phyloP scores from a whole-genome alignment of 2,797 vertebrate species.

The Lagodon rhomboides region DNA sequence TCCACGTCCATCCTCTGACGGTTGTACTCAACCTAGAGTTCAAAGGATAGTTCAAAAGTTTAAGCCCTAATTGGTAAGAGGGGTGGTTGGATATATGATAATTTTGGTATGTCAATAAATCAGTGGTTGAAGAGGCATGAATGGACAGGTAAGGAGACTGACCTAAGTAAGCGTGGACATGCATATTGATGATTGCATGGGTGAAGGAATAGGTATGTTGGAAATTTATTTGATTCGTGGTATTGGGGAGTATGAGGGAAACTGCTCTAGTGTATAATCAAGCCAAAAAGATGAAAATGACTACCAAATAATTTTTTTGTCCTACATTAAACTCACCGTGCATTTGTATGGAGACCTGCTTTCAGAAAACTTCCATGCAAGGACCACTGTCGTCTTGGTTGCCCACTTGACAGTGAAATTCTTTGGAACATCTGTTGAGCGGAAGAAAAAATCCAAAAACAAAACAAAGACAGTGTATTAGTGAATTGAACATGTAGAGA shows the following conservation, averaged over 20 bases:
- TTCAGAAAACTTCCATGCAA: constrained; percentile 96
- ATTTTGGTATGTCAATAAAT: not conserved
- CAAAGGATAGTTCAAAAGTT: constrained; percentile 3
- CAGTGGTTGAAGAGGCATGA: not conserved
- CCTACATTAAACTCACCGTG: constrained; percentile 85
- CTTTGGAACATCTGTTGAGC: constrained; percentile 93
- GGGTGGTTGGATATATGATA: not conserved
- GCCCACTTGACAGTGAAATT: constrained; percentile 99
- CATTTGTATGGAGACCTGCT: constrained; percentile 87
- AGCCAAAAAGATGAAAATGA: not conserved
- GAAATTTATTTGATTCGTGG: not conserved
- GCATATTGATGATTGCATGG: not conserved
- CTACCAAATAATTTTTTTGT: not conserved
- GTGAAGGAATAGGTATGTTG: not conserved
- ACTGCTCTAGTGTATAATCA: not conserved
- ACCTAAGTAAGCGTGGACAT: not conserved
- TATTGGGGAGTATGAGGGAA: not conserved
- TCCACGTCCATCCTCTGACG: constrained; percentile 93
- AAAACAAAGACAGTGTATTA: constrained; percentile 51
- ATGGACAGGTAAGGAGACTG: not conserved
- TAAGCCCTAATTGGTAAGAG: not conserved
- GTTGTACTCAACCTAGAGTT: constrained; percentile 93
- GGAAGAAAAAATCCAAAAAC: constrained; percentile 41
- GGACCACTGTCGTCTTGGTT: constrained; percentile 93
- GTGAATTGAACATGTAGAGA: constrained; percentile 58